Conservation (phyloP, 1,140 invertebrate genomes). For the Holcopasites calliopsidis region DNA sequence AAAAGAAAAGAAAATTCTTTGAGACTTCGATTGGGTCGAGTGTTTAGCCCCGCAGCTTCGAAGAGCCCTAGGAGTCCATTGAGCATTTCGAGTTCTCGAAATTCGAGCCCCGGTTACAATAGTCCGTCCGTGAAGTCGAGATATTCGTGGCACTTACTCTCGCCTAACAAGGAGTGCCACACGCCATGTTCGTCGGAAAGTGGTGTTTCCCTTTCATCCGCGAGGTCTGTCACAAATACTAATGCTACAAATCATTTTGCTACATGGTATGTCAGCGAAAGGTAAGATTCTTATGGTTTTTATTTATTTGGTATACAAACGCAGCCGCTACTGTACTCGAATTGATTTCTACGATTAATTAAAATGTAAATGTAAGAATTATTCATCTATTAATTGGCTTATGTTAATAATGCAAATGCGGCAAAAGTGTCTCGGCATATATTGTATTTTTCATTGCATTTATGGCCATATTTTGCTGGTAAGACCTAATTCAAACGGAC, state of each 20-base stretch:
- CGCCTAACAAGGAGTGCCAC: slow-evolving; percentile 7
- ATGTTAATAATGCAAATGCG: no score
- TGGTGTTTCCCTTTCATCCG: slow-evolving; percentile 12
- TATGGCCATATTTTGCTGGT: no score
- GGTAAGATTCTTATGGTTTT: slow-evolving; percentile 50
- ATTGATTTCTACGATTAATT: not conserved
- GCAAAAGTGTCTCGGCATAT: no score
- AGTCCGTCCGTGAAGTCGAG: slow-evolving; percentile 38
- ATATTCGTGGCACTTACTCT: slow-evolving; percentile 56
- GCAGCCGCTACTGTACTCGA: no score
- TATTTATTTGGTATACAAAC: not conserved
- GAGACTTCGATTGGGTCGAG: slow-evolving; percentile 55
- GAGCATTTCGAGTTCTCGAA: slow-evolving; percentile 43
- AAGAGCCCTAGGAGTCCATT: slow-evolving; percentile 54
- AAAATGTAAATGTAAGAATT: no score
- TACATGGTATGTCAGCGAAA: slow-evolving; percentile 24
- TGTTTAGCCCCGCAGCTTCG: slow-evolving; percentile 44
- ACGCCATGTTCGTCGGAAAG: slow-evolving; percentile 34
- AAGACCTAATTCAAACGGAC: no score
- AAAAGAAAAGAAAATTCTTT: slow-evolving; percentile 44
- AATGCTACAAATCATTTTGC: not conserved
- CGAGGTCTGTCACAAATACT: slow-evolving; percentile 7
- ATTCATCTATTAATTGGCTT: no score
- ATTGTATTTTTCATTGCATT: no score
- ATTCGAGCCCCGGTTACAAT: slow-evolving; percentile 36